Conservation (phyloP, 1,140 invertebrate species). For the Phortica variegata region DNA sequence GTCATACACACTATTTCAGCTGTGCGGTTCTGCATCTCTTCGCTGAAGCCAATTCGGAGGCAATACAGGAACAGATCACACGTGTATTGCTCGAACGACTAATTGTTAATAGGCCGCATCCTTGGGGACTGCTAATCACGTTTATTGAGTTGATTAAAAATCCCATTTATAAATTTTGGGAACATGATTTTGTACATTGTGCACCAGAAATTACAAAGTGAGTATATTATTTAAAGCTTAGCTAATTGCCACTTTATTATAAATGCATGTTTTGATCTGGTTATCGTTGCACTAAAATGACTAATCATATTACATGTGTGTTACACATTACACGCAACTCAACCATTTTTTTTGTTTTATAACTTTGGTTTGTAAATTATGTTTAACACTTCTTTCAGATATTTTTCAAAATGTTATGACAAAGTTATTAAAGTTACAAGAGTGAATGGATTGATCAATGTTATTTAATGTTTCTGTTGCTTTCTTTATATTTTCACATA, state of each 20-base stretch:
- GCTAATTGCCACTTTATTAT: too few species aligned
- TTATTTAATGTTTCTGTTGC: too few species aligned
- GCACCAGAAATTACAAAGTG: constrained; percentile 98
- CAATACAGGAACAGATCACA: constrained; percentile 86
- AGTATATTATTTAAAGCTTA: constrained; percentile 58
- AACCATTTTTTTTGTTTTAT: too few species aligned
- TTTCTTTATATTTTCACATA: too few species aligned
- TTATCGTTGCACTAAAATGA: too few species aligned
- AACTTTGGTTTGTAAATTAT: too few species aligned
- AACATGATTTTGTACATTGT: constrained; percentile 98
- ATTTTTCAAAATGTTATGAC: too few species aligned
- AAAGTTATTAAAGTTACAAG: too few species aligned
- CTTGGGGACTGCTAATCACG: constrained; percentile 97
- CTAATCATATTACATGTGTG: too few species aligned
- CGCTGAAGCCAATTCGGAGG: constrained; percentile 96
- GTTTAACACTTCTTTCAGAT: too few species aligned
- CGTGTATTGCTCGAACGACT: constrained; percentile 94
- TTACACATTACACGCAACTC: too few species aligned
- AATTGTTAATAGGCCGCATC: constrained; percentile 97
- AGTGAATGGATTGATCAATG: background rate
- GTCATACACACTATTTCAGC: constrained; percentile 99
- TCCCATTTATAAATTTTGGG: constrained; percentile 98
- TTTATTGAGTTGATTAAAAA: constrained; percentile 99
- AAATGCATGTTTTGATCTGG: too few species aligned
- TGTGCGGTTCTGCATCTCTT: constrained; percentile 96